These are phyloP conservation scores for Hiodon tergisus DNA, from an alignment of 2,113 vertebrate genomes.

Conservation along the genomic window DNA sequence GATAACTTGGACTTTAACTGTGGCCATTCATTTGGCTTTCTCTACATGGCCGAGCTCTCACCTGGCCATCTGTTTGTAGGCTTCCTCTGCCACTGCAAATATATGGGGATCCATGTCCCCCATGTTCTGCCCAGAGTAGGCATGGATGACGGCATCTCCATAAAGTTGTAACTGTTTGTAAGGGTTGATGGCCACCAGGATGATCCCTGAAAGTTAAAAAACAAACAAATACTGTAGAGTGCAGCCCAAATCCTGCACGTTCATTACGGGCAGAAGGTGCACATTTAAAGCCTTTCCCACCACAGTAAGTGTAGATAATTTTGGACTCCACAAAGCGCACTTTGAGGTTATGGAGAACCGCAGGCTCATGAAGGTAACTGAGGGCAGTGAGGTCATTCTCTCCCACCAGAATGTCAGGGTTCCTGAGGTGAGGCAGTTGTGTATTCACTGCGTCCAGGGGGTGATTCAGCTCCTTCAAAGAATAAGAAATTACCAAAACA, in stretches of 20 bases:
- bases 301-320: conserved; percentile 96
- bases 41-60: conserved; percentile 37
- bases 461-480: conserved; percentile 66
- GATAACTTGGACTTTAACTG: neutral
- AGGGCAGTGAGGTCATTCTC: conserved; percentile 98
- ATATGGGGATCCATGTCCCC: conserved; percentile 99
- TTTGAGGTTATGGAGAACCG: conserved; percentile 89
- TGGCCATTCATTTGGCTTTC: neutral
- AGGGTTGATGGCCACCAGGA: conserved; percentile 93
- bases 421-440: conserved; percentile 79
- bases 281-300: conserved; percentile 53
- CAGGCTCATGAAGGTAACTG: conserved; percentile 93
- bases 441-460: conserved; percentile 60
- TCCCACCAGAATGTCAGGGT: conserved; percentile 94
- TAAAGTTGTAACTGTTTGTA: conserved; percentile 90
- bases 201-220: conserved; percentile 72
- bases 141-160: conserved; percentile 92
- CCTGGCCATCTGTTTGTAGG: conserved; percentile 98
- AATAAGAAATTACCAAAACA: conserved; percentile 4
- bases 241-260: neutral
- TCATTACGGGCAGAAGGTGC: neutral
- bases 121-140: conserved; percentile 95
- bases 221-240: neutral
- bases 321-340: conserved; percentile 90
- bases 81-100: conserved; percentile 95